phyloP scores from a whole-genome alignment of 2,113 vertebrate species.

The Pygathrix nemaeus region DNA sequence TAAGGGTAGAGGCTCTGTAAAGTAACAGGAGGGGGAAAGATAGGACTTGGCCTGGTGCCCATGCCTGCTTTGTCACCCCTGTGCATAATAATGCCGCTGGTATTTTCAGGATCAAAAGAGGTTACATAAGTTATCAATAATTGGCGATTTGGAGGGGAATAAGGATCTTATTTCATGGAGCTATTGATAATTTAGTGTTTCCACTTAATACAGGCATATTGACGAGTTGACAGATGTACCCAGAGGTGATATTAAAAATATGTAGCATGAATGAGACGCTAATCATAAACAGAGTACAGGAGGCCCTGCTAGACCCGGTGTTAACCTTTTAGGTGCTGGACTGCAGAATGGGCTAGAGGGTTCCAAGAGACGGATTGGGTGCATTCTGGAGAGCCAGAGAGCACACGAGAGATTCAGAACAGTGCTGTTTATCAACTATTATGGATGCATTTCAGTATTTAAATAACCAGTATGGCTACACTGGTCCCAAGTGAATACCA shows the following conservation, averaged over 20 bases:
- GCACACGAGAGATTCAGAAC: background rate
- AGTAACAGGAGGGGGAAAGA: background rate
- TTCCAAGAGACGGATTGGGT: background rate
- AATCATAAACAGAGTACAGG: background rate
- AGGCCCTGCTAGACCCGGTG: background rate
- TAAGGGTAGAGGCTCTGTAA: background rate
- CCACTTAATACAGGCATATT: background rate
- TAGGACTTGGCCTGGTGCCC: background rate
- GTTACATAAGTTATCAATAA: background rate
- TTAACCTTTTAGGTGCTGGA: background rate
- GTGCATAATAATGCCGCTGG: background rate
- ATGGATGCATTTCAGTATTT: background rate
- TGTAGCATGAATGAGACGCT: background rate
- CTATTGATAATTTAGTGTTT: slow-evolving; percentile 16
- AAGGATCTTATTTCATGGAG: background rate
- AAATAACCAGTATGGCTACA: background rate
- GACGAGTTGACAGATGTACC: background rate
- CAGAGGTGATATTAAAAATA: background rate
- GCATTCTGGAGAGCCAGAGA: background rate
- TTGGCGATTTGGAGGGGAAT: background rate
- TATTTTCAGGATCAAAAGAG: background rate
- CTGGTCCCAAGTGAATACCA: background rate
- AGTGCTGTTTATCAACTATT: background rate
- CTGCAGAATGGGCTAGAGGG: background rate
- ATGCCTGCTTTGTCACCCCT: background rate